Conservation (phyloP, 37 sponge, comb jelly and placozoan genomes). For the Agelas oroides region DNA sequence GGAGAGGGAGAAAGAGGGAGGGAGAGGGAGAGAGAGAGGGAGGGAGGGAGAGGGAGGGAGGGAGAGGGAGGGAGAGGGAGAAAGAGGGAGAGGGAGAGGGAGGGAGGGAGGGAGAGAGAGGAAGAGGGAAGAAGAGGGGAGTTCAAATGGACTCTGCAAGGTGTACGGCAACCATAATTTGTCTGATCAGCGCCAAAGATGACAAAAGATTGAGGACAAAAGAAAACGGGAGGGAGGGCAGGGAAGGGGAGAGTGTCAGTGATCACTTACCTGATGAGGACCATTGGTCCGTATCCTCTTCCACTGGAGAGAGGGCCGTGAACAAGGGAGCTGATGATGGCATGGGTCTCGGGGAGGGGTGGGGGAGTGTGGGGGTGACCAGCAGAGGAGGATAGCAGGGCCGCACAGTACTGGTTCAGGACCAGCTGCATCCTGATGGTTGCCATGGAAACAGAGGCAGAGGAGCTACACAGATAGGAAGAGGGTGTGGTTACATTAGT, state of each 20-base stretch:
- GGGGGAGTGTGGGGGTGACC: constrained; percentile 2
- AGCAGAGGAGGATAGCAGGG: constrained; percentile 22
- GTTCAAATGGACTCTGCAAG: no score
- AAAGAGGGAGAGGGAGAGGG: background rate
- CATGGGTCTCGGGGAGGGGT: constrained; percentile 59
- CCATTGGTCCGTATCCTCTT: constrained; percentile 75
- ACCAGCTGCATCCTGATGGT: constrained; percentile 55
- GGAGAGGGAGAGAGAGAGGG: background rate
- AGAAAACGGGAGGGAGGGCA: no score
- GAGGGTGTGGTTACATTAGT: background rate
- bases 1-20: background rate
- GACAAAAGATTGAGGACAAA: no score
- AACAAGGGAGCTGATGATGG: constrained; percentile 62
- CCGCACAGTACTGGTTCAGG: constrained; percentile 60
- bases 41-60: background rate
- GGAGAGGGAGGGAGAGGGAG: background rate
- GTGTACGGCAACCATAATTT: no score
- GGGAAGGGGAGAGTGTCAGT: no score
- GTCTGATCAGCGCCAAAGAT: no score
- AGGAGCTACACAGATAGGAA: constrained; percentile 4
- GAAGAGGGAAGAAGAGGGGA: background rate
- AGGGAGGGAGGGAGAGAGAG: background rate
- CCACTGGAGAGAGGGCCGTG: constrained; percentile 55
- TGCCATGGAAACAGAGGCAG: background rate
- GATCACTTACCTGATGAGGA: constrained; percentile 53